These are phyloP conservation scores for Scarus forsteni DNA, from an alignment of 2,797 vertebrate species.

Conservation along the genomic window DNA sequence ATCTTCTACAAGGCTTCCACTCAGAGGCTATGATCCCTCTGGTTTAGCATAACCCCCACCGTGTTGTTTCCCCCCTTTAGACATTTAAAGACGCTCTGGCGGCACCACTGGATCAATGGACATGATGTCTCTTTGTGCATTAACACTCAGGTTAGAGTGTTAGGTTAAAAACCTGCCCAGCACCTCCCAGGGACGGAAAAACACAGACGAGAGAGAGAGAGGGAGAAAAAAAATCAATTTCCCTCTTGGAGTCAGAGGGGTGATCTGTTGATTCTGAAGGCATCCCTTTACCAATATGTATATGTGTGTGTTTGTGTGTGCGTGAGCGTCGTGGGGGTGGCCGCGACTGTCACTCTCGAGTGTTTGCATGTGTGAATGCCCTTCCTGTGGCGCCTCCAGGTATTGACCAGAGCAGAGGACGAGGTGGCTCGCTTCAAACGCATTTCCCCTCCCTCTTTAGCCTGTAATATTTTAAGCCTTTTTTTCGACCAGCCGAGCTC, in stretches of 20 bases:
- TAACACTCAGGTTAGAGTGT: constrained; percentile 95
- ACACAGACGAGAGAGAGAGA: constrained; percentile 17
- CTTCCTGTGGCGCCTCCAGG: constrained; percentile 75
- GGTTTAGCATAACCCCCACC: constrained; percentile 45
- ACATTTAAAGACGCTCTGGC: constrained; percentile 75
- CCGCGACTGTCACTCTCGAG: constrained; percentile 53
- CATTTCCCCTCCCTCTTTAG: constrained; percentile 59
- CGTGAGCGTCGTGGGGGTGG: constrained; percentile 37
- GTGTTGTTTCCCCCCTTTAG: constrained; percentile 51
- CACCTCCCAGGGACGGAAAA: constrained; percentile 76
- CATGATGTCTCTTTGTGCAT: constrained; percentile 94
- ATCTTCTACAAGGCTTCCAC: constrained; percentile 26
- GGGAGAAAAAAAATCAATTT: constrained; percentile 90
- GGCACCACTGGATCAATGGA: constrained; percentile 92
- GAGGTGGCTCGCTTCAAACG: constrained; percentile 51
- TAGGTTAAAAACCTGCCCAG: constrained; percentile 95
- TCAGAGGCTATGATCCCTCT: constrained; percentile 20
- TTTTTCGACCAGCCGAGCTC: constrained; percentile 52
- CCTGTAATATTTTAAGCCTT: constrained; percentile 72
- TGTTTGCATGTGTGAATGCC: constrained; percentile 67
- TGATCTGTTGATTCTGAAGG: constrained; percentile 83
- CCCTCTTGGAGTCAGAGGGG: constrained; percentile 85
- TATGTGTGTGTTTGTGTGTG: constrained; percentile 11
- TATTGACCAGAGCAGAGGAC: constrained; percentile 76
- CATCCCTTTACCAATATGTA: constrained; percentile 83